phyloP scores from a whole-genome alignment of 2,888 invertebrate genomes.

The Hyles lineata region DNA sequence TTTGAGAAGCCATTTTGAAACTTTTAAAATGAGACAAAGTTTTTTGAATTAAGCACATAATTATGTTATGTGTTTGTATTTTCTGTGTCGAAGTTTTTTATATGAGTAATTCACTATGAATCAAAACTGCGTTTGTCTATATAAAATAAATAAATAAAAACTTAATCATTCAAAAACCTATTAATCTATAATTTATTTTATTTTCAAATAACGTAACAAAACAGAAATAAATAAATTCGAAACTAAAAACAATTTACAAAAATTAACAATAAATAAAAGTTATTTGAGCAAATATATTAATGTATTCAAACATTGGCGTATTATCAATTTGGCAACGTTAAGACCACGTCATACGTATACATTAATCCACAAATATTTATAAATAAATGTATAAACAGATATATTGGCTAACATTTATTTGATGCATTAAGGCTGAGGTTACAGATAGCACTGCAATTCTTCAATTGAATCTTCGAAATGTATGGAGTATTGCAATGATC shows the following conservation, averaged over 20 bases:
- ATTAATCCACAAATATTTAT: constrained; percentile 23
- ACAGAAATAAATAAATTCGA: too few relatives aligned
- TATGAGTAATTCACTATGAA: too few relatives aligned
- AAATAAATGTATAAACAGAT: neutral
- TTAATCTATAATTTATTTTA: too few relatives aligned
- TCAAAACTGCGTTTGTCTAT: too few relatives aligned
- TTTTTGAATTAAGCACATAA: too few relatives aligned
- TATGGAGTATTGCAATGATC: neutral
- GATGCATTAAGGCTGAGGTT: neutral
- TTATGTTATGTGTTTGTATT: too few relatives aligned
- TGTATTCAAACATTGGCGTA: constrained; percentile 12
- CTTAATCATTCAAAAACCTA: too few relatives aligned
- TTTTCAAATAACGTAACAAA: too few relatives aligned
- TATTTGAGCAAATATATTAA: constrained; percentile 15
- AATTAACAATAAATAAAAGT: constrained; percentile 3
- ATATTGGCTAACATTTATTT: constrained; percentile 4
- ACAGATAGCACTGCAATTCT: neutral
- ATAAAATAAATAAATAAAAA: too few relatives aligned
- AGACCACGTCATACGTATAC: neutral
- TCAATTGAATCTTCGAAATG: constrained; percentile 7
- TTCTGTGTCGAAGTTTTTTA: too few relatives aligned
- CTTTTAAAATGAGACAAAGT: neutral
- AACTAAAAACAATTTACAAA: neutral
- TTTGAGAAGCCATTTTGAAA: neutral
- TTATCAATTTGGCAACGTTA: constrained; percentile 9